Conservation (phyloP, 2,888 invertebrate genomes). For the Tenthredo livida region DNA sequence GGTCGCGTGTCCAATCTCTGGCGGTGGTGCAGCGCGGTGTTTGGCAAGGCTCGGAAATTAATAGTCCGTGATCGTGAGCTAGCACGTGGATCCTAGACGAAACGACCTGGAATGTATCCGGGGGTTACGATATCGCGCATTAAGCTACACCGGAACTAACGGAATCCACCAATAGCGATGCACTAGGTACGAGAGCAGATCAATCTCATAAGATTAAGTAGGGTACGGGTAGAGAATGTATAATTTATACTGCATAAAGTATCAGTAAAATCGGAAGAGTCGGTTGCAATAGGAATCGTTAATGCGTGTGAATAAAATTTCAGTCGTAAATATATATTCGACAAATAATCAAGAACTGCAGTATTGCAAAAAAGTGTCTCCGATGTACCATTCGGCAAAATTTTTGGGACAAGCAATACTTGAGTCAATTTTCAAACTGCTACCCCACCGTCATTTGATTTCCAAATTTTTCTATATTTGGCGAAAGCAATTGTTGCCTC, state of each 20-base stretch:
- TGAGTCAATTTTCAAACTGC: neutral
- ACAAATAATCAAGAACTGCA: neutral
- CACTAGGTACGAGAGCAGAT: conserved; percentile 4
- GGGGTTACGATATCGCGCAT: conserved; percentile 48
- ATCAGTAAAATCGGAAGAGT: neutral
- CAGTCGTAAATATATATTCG: neutral
- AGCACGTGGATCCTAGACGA: conserved; percentile 47
- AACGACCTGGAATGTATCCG: conserved; percentile 47
- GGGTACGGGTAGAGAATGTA: conserved; percentile 14
- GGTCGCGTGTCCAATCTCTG: conserved; percentile 36
- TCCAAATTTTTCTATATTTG: neutral
- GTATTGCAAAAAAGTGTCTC: neutral
- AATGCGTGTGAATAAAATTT: neutral
- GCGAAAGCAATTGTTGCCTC: neutral
- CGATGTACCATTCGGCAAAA: neutral
- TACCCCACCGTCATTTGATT: neutral
- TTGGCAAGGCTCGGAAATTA: conserved; percentile 64
- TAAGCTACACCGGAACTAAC: conserved; percentile 47
- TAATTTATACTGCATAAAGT: conserved; percentile 18
- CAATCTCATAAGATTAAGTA: conserved; percentile 25
- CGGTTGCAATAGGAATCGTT: neutral
- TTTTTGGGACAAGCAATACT: too few relatives aligned
- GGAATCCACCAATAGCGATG: conserved; percentile 46
- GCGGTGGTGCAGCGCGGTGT: conserved; percentile 36
- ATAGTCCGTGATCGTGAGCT: conserved; percentile 62